Base-by-base conservation (phyloP, 2,888 invertebrate genomes). In the Drosophila planitibia region DNA sequence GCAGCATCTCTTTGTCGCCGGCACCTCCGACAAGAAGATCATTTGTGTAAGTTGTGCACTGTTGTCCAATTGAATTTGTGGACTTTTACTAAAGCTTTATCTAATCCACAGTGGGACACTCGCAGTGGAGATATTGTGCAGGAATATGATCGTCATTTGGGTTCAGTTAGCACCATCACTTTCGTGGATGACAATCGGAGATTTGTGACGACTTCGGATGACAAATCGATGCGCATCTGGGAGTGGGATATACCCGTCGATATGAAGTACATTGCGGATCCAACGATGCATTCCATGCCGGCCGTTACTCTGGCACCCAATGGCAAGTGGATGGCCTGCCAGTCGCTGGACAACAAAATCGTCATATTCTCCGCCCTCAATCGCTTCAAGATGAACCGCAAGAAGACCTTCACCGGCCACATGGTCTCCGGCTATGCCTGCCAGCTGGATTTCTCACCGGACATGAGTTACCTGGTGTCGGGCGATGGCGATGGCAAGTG, bases 371-470 rank as follows among this genome's bases (percentile, higher is more conserved):
- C 99, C 37, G 98, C 99, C 0, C 94, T 99, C 76, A 99, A 99
- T 94, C 95, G 99, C 76, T 99, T 99, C 94, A 99, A 99, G 94
- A 97, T 99, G 95, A 99, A 99, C 94, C 95, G 99, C 35, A 99
- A 99, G 94, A 99, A 99, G 94, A 97, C 97, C 0, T 99, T 99
- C 94, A 97, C 96, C 0, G 99, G 99, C 0, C 99, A 99, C 93
- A 99, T 99, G 99, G 99, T 99, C 1, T 99, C 99, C 12, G 99
- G 99, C 0, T 99, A 99, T 94, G 99, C 99, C 0, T 99, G 99
- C 93, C 96, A 97, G 2, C 94, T 99, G 10, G 99, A 99, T 94
- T 99, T 98, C 94, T 99, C 99, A 2, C 99, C 99, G 0, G 99
- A 99, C 92, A 99, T 99, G 99, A 98, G 99, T 91, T 99, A 99